These are phyloP conservation scores for Pogonophryne albipinna DNA, from an alignment of 2,797 vertebrate genomes.

Conservation along the genomic window DNA sequence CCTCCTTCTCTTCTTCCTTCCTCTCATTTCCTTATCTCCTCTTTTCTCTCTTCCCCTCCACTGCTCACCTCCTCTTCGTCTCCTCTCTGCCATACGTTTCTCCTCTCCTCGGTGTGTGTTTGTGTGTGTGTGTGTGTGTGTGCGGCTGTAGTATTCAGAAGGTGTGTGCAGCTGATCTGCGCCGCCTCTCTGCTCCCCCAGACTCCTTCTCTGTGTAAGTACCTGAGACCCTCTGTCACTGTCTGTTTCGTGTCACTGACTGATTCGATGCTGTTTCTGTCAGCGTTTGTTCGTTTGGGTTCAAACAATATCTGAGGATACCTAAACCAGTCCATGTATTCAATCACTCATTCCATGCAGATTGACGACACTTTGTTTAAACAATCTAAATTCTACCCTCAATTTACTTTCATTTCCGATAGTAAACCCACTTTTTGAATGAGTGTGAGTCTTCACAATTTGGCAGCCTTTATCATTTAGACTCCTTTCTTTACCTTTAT, in stretches of 20 bases:
- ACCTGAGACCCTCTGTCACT: conserved; percentile 80
- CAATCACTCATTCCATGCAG: neutral
- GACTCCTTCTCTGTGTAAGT: conserved; percentile 99
- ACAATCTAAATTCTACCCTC: neutral
- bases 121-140: conserved; percentile 64
- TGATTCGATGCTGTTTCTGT: neutral
- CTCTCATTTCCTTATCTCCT: too few relatives aligned
- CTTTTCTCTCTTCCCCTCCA: neutral
- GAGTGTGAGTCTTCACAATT: too few relatives aligned
- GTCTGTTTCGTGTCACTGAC: conserved; percentile 1
- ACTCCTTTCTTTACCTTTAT: too few relatives aligned
- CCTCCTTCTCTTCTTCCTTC: too few relatives aligned
- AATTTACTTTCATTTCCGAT: neutral
- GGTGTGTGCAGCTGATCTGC: conserved; percentile 97
- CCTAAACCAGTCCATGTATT: neutral
- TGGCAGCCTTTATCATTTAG: too few relatives aligned
- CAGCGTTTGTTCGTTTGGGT: neutral
- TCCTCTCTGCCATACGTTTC: conserved; percentile 47
- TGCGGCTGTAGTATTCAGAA: conserved; percentile 94
- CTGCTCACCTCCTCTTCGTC: neutral
- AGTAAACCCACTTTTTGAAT: too few relatives aligned
- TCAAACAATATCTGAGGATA: neutral
- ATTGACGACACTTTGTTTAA: too few relatives aligned
- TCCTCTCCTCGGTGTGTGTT: conserved; percentile 63
- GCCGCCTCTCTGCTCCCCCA: conserved; percentile 98